These are phyloP conservation scores for Macrosoma leucophasiata DNA, from an alignment of 2,888 invertebrate genomes.

Conservation along the genomic window DNA sequence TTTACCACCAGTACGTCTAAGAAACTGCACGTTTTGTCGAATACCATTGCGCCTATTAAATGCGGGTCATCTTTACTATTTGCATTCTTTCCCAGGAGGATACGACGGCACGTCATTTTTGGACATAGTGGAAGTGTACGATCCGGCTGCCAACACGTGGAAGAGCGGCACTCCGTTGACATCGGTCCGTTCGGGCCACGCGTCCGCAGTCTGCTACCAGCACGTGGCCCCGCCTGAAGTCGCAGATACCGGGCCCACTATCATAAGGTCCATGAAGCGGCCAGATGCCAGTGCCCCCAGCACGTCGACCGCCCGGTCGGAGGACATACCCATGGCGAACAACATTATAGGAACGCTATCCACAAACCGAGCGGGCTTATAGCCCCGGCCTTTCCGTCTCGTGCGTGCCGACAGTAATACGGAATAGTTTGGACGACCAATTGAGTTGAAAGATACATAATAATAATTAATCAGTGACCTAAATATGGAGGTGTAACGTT, in stretches of 20 bases:
- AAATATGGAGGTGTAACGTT: too few species aligned
- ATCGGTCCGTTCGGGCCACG: slow-evolving; percentile 93
- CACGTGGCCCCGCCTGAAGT: slow-evolving; percentile 73
- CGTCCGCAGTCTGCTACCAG: slow-evolving; percentile 91
- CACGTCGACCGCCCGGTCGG: slow-evolving; percentile 16
- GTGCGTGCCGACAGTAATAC: too few species aligned
- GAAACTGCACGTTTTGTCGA: too few species aligned
- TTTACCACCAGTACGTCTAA: too few species aligned
- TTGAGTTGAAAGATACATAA: too few species aligned
- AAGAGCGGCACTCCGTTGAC: slow-evolving; percentile 84
- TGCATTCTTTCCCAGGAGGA: slow-evolving; percentile 80
- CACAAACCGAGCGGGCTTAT: slow-evolving; percentile 33
- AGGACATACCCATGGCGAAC: slow-evolving; percentile 51
- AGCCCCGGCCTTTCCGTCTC: too few species aligned
- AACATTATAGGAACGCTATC: slow-evolving; percentile 60
- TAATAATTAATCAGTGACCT: too few species aligned
- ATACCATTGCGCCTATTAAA: too few species aligned
- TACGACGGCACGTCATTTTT: slow-evolving; percentile 92
- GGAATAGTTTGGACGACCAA: too few species aligned
- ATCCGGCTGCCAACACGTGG: slow-evolving; percentile 86
- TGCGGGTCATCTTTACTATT: too few species aligned
- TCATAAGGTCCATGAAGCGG: slow-evolving; percentile 34
- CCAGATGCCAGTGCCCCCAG: slow-evolving; percentile 25
- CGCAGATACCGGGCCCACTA: slow-evolving; percentile 31
- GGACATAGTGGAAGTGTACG: slow-evolving; percentile 91